Conservation (phyloP, 2,797 vertebrate species). For the Dendrocincla fuliginosa region DNA sequence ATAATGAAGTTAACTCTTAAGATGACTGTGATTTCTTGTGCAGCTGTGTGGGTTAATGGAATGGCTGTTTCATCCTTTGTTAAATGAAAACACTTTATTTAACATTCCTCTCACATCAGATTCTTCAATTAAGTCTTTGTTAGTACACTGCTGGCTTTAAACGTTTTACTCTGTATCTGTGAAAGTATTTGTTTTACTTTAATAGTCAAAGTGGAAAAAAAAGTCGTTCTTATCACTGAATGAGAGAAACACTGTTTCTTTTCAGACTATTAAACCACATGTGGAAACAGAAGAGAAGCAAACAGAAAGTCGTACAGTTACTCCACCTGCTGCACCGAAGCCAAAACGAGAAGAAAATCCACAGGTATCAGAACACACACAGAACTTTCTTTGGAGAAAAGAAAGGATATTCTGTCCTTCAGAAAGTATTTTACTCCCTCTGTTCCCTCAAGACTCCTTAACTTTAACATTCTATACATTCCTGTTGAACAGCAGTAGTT, state of each 20-base stretch:
- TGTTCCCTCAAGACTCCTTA: background rate
- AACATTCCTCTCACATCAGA: background rate
- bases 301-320: slow-evolving; percentile 80
- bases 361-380: slow-evolving; percentile 80
- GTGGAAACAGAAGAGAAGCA: slow-evolving; percentile 87
- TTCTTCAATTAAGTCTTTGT: slow-evolving; percentile 11
- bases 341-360: slow-evolving; percentile 94
- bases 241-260: slow-evolving; percentile 48
- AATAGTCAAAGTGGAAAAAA: slow-evolving; percentile 3
- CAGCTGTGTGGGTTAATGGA: background rate
- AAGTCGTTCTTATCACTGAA: slow-evolving; percentile 22
- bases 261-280: slow-evolving; percentile 90
- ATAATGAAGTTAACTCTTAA: background rate
- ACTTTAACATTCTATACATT: background rate
- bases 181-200: background rate
- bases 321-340: slow-evolving; percentile 84
- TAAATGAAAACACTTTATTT: slow-evolving; percentile 4
- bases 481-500: background rate
- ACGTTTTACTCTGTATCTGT: background rate
- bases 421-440: background rate
- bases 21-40: background rate
- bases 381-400: background rate
- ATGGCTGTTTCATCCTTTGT: background rate
- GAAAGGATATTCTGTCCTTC: background rate
- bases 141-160: background rate